Percentiles rank a stretch among this genome's conserved stretches.
These are phyloP conservation scores for Sesia bembeciformis DNA, from an alignment of 2,888 invertebrate species.

Conservation along the genomic window DNA sequence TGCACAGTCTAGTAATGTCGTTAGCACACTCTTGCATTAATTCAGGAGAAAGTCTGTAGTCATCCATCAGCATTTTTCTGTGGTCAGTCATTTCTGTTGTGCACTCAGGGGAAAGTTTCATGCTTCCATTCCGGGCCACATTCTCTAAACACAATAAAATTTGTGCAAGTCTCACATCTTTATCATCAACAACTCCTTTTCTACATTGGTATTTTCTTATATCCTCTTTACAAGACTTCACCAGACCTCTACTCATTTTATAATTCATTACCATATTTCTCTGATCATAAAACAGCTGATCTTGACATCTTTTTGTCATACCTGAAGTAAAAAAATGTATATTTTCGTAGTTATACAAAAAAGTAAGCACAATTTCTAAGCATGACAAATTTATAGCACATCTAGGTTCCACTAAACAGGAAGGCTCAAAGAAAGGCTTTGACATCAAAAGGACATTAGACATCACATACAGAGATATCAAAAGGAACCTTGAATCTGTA, in stretches of 20 bases:
- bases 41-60: constrained; percentile 95
- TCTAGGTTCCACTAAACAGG: too few relatives aligned
- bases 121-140: constrained; percentile 79
- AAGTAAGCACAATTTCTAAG: too few relatives aligned
- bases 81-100: constrained; percentile 93
- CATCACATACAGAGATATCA: too few relatives aligned
- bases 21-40: constrained; percentile 89
- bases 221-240: constrained; percentile 91
- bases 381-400: too few relatives aligned
- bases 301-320: constrained; percentile 82
- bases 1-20: constrained; percentile 87
- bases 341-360: not conserved
- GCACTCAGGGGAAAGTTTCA: constrained; percentile 85
- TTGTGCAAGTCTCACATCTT: constrained; percentile 89
- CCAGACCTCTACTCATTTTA: constrained; percentile 89
- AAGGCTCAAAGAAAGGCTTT: too few relatives aligned
- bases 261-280: constrained; percentile 93
- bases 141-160: constrained; percentile 95
- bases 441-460: too few relatives aligned
- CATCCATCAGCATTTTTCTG: constrained; percentile 92
- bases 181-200: constrained; percentile 85
- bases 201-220: constrained; percentile 90
- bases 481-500: too few relatives aligned
- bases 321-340: constrained; percentile 27
- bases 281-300: constrained; percentile 89